Base-by-base conservation (phyloP, 2,888 invertebrate species). In the Ophion ventricosus region DNA sequence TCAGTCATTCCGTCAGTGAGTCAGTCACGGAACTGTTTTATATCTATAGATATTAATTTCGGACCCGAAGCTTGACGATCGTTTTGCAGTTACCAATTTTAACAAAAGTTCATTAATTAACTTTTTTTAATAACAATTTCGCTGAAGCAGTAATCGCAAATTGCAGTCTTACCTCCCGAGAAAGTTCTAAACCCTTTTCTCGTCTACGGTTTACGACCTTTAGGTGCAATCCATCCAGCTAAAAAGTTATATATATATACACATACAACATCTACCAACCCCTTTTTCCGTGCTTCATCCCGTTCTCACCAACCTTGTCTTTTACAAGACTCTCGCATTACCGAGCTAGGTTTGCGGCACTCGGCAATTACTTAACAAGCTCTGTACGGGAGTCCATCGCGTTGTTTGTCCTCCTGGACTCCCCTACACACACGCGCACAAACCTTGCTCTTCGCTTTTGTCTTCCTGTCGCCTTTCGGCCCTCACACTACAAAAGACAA, bases 271-370 rank as follows among this genome's bases (percentile, higher is more conserved):
- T 67, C 85, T 73, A n/a, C 83, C 74, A 85, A 79, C 76, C 67
- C 78, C 82, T 75, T 82, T 80, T 84, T 84, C 83, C 20, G 23
- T 56, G 40, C 70, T 79, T 77, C 57, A 49, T 79, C 69, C 54
- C 43, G 20, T 69, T 66, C 25, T 64, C 74, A 63, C 79, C 79
- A 70, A 43, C 79, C 78, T 70, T 83, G 23, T 83, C 85, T 87
- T 87, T 85, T 89, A 91, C 90, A 91, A 90, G 90, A 90, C 88
- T 91, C 91, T 90, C 90, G 90, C 91, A 91, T 91, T 91, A 91
- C 89, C 88, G 86, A 82, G 86, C 88, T 59, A 59, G 43, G 69
- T 69, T 59, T 74, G 64, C 43, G 75, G 81, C 76, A 85, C 81
- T 83, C 87, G 84, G 88, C 90, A 90, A 90, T 91, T 91, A 90